Evolutionary conservation across 92 coral and sea anemone genomes (phyloP), one percentile per base, ranked within the genome.

Genomic region (Epizoanthus illoricatus): DNA sequence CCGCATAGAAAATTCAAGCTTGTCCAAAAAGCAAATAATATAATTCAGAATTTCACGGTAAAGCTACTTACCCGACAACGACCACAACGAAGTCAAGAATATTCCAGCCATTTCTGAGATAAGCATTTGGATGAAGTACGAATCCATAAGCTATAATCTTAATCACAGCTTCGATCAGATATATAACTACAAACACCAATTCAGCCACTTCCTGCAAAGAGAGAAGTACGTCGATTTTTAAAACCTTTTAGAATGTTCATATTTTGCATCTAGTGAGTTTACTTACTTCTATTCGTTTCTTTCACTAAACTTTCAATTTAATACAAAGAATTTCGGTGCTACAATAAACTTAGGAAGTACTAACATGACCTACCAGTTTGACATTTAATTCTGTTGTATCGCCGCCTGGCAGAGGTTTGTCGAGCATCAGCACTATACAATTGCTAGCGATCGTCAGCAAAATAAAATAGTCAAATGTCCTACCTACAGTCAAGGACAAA

Each of bases 81-180:
- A 96, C 97, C 39, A 96, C 99, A 52, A 95, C 94, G 84, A 96
- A 96, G 75, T 96, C 99, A 71, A 96, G 88, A 58, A 96, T 93
- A 59, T 96, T 96, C 99, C 99, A 96, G 24, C 99, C 99, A 83
- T 96, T 96, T 86, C 99, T 85, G 28, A 96, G 87, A 76, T 96
- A 96, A 2, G 99, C 94, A 49, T 86, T 87, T 70, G 92, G 92
- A 66, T 94, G 99, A 65, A 93, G 88, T 20, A 90, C 79, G 64
- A 96, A 93, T 42, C 99, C 99, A 40, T 79, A 83, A 3, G 99
- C 99, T 11, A 96, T 82, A 65, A 96, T 96, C 86, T 96, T 96
- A 5, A 92, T 86, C 43, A 89, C 88, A 15, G 99, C 98, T 85
- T 96, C 99, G 68, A 96, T 74, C 80, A 97, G 87, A 86, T 96